A percentile compares a stretch with the other conserved stretches of the same genome.
phyloP scores from a whole-genome alignment of 2,888 invertebrate species.

The Pseudococcus viburni region DNA sequence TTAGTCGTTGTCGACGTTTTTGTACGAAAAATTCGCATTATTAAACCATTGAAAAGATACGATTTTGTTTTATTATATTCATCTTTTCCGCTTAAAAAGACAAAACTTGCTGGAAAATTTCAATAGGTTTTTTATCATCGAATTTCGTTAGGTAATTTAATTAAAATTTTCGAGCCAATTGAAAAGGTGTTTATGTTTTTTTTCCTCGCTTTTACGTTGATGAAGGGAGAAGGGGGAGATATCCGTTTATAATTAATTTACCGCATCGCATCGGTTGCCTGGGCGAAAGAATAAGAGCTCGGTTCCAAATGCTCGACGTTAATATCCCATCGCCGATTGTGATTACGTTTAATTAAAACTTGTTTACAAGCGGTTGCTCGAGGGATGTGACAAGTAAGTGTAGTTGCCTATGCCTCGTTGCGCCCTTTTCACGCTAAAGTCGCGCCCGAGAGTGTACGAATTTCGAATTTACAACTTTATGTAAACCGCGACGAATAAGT shows the following conservation, averaged over 20 bases:
- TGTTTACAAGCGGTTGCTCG: background rate
- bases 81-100: background rate
- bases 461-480: constrained; percentile 43
- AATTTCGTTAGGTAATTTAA: background rate
- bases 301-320: background rate
- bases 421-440: background rate
- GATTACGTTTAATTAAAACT: constrained; percentile 35
- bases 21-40: background rate
- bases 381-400: background rate
- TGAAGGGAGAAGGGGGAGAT: background rate
- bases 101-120: constrained; percentile 10
- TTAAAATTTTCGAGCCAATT: background rate
- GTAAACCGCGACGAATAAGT: constrained; percentile 17
- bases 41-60: constrained; percentile 25
- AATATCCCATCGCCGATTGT: background rate
- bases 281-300: background rate
- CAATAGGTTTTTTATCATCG: background rate
- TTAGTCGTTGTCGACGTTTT: background rate
- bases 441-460: background rate
- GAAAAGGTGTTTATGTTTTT: background rate
- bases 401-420: background rate
- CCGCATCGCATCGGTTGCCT: background rate
- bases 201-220: background rate
- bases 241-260: background rate
- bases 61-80: constrained; percentile 29